phyloP scores from a whole-genome alignment of 1,140 invertebrate genomes.

The Lanistes nyassanus region DNA sequence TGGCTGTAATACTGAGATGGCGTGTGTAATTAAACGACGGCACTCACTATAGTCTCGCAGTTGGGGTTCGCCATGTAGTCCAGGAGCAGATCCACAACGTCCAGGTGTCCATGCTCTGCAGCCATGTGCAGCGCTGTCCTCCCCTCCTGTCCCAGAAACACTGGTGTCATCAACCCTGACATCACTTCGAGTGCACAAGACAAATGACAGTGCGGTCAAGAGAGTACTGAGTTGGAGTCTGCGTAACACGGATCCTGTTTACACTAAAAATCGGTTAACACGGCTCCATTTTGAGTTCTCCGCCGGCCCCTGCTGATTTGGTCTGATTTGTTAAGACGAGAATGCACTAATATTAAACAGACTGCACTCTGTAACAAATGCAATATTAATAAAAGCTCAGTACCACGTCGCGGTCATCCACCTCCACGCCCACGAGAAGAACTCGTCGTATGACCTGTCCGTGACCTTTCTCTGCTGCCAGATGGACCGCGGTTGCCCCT shows the following conservation, averaged over 20 bases:
- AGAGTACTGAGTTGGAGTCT: too few relatives aligned
- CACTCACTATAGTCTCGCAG: slow-evolving; percentile 59
- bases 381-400: background rate
- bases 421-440: slow-evolving; percentile 74
- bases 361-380: background rate
- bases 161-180: background rate
- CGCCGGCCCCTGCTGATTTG: too few relatives aligned
- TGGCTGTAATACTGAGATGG: background rate
- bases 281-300: too few relatives aligned
- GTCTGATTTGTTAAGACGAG: too few relatives aligned
- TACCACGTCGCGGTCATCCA: slow-evolving; percentile 80
- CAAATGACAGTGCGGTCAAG: too few relatives aligned
- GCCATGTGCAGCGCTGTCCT: slow-evolving; percentile 66
- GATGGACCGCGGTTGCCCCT: slow-evolving; percentile 78
- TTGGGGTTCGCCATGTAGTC: slow-evolving; percentile 57
- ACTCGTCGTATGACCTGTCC: slow-evolving; percentile 78
- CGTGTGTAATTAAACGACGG: background rate
- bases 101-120: slow-evolving; percentile 60
- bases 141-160: slow-evolving; percentile 57
- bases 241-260: too few relatives aligned
- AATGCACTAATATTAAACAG: too few relatives aligned
- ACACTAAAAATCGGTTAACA: too few relatives aligned
- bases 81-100: slow-evolving; percentile 63
- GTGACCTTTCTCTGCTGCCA: slow-evolving; percentile 80
- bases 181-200: too few relatives aligned